phyloP scores from a whole-genome alignment of 1,140 invertebrate genomes.

The Pseudobourletiella spinata region DNA sequence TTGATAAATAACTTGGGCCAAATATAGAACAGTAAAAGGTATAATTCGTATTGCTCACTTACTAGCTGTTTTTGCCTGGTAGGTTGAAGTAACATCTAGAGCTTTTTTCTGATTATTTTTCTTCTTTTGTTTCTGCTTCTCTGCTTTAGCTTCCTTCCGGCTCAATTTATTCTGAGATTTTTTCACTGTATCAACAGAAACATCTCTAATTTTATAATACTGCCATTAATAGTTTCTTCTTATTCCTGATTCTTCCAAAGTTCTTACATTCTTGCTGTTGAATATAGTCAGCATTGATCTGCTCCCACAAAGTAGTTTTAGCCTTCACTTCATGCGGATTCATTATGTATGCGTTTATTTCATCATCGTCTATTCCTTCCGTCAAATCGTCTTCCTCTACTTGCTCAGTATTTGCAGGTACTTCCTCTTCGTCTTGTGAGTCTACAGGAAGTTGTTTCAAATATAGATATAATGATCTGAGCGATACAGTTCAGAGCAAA shows the following conservation, averaged over 20 bases:
- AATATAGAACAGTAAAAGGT: no score
- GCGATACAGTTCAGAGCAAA: no score
- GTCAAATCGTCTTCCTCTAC: conserved; percentile 59
- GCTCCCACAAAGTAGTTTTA: conserved; percentile 75
- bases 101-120: conserved; percentile 55
- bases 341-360: conserved; percentile 80
- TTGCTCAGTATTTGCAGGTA: conserved; percentile 37
- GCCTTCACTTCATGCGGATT: conserved; percentile 63
- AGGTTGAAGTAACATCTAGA: conserved; percentile 44
- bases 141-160: conserved; percentile 15
- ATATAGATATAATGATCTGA: no score
- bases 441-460: background rate
- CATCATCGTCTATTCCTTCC: conserved; percentile 73
- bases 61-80: conserved; percentile 64
- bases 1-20: no score
- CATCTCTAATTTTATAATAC: background rate
- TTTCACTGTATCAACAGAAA: conserved; percentile 48
- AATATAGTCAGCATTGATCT: conserved; percentile 73
- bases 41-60: conserved; percentile 19
- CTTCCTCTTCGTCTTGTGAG: conserved; percentile 39
- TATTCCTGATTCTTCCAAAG: no score
- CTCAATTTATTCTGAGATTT: conserved; percentile 43
- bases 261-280: conserved; percentile 66
- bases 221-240: no score
- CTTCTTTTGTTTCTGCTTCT: conserved; percentile 4